Evolutionary conservation across 2,888 invertebrate genomes (phyloP), one percentile per base, ranked within the genome.

Genomic region (Phanerotoma sp.): DNA sequence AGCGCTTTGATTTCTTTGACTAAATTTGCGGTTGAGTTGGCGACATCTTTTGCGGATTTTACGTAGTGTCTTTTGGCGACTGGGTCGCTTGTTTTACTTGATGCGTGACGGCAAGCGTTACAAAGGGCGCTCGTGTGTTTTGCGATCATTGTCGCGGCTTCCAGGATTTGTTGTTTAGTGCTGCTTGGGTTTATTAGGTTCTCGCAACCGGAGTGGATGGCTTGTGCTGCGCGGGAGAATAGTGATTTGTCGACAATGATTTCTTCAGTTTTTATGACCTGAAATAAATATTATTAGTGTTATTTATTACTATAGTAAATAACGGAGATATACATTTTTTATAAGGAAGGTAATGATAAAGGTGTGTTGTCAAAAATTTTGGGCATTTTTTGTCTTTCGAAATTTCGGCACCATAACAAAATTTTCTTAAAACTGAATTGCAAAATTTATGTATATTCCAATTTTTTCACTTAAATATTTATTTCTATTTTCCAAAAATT

Each of bases 11-110:
- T 96, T 75, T 95, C 92, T 77, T 92, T 93, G 16, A 99, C 97
- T 16, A 99, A 83, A 61, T 87, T 86, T 0, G 96, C 93, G 1
- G 99, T 99, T 15, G 93, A 93, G 78, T 93, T 93, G 46, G 98
- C 98, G 2, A 99, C 95, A 70, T 97, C 96, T 77, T 96, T 96
- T 51, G 98, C 98, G 62, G 94, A 91, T 74, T 97, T 95, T 51
- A 99, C 96, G 78, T 99, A 97, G 78, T 96, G 96, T 28, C 96
- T 80, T 79, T 97, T 97, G 52, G 95, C 95, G 4, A 91, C 90
- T 0, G 96, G 92, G 77, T 93, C 93, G 54, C 83, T 85, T 1
- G 95, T 94, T 71, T 91, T 91, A 61, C 91, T 90, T 25, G 96
- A 96, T 0, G 98, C 97, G 49, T 88, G 84, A 25, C 97, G 86